Conservation (phyloP, 2,113 vertebrate genomes). For the Lagopus muta region DNA sequence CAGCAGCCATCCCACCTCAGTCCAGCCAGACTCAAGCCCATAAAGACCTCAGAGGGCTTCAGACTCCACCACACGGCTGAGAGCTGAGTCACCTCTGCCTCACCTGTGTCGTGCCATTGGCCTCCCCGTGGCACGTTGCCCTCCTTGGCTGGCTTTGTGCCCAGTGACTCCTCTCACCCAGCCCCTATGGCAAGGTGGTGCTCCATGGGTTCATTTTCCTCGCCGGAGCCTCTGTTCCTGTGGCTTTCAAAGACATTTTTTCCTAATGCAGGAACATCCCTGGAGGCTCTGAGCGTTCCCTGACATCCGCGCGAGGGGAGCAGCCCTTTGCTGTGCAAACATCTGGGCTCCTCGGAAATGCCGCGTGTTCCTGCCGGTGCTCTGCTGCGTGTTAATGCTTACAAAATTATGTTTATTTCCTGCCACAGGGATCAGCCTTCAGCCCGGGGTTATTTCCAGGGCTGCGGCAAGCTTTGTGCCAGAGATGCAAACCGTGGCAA, state of each 20-base stretch:
- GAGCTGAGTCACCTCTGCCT: neutral
- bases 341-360: constrained; percentile 35
- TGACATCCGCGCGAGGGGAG: neutral
- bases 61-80: neutral
- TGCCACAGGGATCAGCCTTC: neutral
- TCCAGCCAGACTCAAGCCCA: neutral
- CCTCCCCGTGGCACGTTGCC: neutral
- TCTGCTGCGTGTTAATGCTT: constrained; percentile 1
- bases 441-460: constrained; percentile 23
- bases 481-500: neutral
- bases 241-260: neutral
- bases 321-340: neutral
- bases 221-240: neutral
- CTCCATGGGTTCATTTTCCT: neutral
- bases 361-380: neutral
- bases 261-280: constrained; percentile 15
- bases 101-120: too few species aligned
- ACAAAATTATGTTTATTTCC: constrained; percentile 20
- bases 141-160: neutral
- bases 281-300: neutral
- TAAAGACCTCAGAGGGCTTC: neutral
- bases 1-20: neutral
- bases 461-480: constrained; percentile 1
- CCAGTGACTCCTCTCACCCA: rapidly evolving
- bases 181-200: neutral